Evolutionary conservation across 2,113 vertebrate species (phyloP).

Genomic region (Carassius carassius): DNA sequence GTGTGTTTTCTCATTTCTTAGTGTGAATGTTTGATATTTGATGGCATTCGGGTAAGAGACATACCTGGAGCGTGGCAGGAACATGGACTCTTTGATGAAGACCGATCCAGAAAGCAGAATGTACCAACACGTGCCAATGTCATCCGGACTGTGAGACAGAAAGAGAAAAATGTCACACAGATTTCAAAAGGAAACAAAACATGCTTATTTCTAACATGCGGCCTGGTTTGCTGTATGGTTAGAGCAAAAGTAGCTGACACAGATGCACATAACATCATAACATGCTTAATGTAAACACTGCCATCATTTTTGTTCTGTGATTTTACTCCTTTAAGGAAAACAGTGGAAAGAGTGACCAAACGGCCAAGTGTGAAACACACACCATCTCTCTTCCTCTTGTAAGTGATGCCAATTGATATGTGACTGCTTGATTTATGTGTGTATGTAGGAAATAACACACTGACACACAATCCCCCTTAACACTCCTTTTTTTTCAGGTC

Average conservation of each 20-base stretch:
- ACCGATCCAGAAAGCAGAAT: slow-evolving; percentile 97
- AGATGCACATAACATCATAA: slow-evolving; percentile 7
- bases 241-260: background rate
- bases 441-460: slow-evolving; percentile 42
- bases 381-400: background rate
- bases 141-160: slow-evolving; percentile 81
- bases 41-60: slow-evolving; percentile 43
- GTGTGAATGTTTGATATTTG: background rate
- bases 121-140: slow-evolving; percentile 98
- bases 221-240: background rate
- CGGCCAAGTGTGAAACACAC: background rate
- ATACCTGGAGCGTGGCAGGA: slow-evolving; percentile 98
- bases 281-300: slow-evolving; percentile 8
- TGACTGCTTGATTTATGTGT: slow-evolving; percentile 23
- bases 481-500: slow-evolving; percentile 11
- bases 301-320: slow-evolving; percentile 3
- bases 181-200: background rate
- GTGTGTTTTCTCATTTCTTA: background rate
- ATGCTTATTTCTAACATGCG: background rate
- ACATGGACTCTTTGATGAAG: slow-evolving; percentile 99
- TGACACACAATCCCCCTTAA: slow-evolving; percentile 35
- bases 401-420: background rate
- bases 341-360: background rate
- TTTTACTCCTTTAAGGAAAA: background rate
- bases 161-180: slow-evolving; percentile 22